A percentile compares a stretch with the other conserved stretches of the same genome.
phyloP scores from a whole-genome alignment of 2,113 vertebrate species.

The Actenoides hombroni region DNA sequence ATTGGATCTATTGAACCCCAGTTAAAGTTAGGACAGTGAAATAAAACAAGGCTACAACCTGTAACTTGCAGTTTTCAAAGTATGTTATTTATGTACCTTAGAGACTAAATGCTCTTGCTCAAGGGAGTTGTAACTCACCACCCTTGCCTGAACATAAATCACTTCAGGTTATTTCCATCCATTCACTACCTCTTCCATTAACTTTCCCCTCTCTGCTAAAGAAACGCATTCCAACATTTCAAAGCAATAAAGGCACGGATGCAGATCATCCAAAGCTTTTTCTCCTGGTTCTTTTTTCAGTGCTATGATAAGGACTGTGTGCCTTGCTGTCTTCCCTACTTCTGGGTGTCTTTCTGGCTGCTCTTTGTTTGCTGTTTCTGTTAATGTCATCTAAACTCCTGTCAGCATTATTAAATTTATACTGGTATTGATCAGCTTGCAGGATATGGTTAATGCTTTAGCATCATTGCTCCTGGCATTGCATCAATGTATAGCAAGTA shows the following conservation, averaged over 20 bases:
- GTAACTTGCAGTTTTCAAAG: slow-evolving; percentile 28
- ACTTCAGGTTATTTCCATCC: neutral
- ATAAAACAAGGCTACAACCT: slow-evolving; percentile 46
- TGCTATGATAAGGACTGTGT: neutral
- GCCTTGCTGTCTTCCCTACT: neutral
- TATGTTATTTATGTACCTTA: slow-evolving; percentile 54
- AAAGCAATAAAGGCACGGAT: neutral
- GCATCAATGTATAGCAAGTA: neutral
- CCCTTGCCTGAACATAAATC: neutral
- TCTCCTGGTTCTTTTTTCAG: neutral
- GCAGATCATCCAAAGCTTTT: neutral
- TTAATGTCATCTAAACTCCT: neutral
- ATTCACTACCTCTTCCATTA: slow-evolving; percentile 14
- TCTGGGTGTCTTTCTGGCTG: neutral
- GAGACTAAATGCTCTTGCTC: neutral
- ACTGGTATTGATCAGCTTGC: neutral
- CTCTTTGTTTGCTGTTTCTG: neutral
- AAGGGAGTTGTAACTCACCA: neutral
- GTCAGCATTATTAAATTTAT: neutral
- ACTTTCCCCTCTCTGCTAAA: neutral
- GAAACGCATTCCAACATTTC: neutral
- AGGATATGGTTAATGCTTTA: neutral
- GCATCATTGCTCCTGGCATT: neutral
- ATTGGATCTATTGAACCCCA: slow-evolving; percentile 35
- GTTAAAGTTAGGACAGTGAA: slow-evolving; percentile 46